Evolutionary conservation across 2,797 vertebrate species (phyloP).

Genomic region (Dendrocincla fuliginosa): DNA sequence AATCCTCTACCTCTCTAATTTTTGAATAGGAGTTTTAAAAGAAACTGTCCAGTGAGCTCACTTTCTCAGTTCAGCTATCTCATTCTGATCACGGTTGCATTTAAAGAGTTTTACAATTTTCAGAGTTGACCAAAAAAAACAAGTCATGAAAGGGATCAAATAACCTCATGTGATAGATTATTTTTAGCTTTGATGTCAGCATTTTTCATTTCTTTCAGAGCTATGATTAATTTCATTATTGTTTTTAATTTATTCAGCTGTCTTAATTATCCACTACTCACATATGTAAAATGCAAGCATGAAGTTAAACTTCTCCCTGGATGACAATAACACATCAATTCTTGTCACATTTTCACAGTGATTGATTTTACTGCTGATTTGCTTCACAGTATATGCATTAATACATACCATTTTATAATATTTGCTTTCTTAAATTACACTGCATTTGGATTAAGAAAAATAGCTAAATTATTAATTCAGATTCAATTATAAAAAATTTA

Average conservation of each 20-base stretch:
- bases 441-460: not conserved
- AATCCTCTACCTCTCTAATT: not conserved
- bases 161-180: not conserved
- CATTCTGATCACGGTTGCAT: not conserved
- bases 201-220: not conserved
- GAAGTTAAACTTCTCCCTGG: conserved; percentile 2
- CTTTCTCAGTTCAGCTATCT: not conserved
- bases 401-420: not conserved
- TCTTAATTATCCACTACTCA: not conserved
- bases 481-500: not conserved
- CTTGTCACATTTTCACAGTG: not conserved
- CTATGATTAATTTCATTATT: not conserved
- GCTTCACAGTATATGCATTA: not conserved
- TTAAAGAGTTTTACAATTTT: not conserved
- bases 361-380: conserved; percentile 17
- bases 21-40: not conserved
- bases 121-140: not conserved
- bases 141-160: not conserved
- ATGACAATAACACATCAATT: not conserved
- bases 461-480: not conserved
- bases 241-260: not conserved
- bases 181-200: not conserved
- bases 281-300: not conserved
- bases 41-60: not conserved
- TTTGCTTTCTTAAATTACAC: not conserved